Evolutionary conservation across 2,888 invertebrate genomes (phyloP).

Genomic region (Agrochola lychnidis): DNA sequence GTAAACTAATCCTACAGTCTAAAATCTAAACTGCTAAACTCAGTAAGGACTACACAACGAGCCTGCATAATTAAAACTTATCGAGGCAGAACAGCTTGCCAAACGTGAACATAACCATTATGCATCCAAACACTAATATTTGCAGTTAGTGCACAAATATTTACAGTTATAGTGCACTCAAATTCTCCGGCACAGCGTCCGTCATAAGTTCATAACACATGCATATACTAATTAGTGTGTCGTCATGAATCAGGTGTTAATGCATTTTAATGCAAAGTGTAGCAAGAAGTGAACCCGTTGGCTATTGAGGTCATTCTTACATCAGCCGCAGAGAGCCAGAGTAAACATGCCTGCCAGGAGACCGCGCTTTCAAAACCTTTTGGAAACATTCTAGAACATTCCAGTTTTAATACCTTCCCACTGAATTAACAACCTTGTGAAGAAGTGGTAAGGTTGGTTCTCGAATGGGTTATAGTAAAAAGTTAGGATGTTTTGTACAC

Average conservation of each 20-base stretch:
- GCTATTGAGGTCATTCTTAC: constrained; percentile 72
- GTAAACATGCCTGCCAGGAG: constrained; percentile 67
- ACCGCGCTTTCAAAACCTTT: constrained; percentile 65
- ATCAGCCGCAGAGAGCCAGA: constrained; percentile 63
- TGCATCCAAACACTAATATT: constrained; percentile 51
- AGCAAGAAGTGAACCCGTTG: constrained; percentile 58
- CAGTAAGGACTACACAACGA: constrained; percentile 28
- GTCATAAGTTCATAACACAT: constrained; percentile 14
- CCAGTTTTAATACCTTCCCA: constrained; percentile 16
- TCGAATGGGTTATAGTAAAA: background rate
- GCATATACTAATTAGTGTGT: constrained; percentile 19
- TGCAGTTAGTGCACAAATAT: constrained; percentile 29
- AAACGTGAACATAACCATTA: constrained; percentile 30
- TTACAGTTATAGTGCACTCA: constrained; percentile 36
- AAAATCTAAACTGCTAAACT: constrained; percentile 4
- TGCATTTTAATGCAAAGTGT: constrained; percentile 39
- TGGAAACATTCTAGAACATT: constrained; percentile 43
- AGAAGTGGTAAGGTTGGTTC: constrained; percentile 11
- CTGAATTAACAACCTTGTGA: constrained; percentile 21
- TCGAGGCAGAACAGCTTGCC: constrained; percentile 42
- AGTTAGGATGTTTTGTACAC: constrained; percentile 32
- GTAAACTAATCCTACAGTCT: background rate
- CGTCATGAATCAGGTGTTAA: constrained; percentile 38
- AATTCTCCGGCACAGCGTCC: background rate
- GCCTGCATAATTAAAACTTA: constrained; percentile 54